phyloP scores from a whole-genome alignment of 2,888 invertebrate genomes.

The Aphodius sticticus region DNA sequence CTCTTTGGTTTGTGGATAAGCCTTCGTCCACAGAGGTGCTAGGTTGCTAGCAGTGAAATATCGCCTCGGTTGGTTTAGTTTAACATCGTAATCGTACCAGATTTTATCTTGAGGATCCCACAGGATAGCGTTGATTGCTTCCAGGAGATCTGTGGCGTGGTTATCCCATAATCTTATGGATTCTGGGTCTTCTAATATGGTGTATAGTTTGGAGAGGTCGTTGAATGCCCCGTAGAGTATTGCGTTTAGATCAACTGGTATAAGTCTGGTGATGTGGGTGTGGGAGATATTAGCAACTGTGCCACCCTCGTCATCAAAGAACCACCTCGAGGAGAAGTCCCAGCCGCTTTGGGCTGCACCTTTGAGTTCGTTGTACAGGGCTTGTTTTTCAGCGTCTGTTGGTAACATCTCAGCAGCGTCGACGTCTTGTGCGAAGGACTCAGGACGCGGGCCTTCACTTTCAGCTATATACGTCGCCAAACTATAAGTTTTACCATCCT shows the following conservation, averaged over 20 bases:
- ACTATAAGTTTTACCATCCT: constrained; percentile 62
- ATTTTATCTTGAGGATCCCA: constrained; percentile 79
- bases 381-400: constrained; percentile 49
- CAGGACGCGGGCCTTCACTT: constrained; percentile 73
- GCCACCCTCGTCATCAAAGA: constrained; percentile 67
- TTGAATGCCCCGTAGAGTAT: constrained; percentile 76
- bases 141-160: constrained; percentile 65
- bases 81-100: constrained; percentile 83
- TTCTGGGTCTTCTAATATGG: constrained; percentile 55
- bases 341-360: constrained; percentile 84
- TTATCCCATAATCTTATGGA: constrained; percentile 15
- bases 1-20: not conserved
- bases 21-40: constrained; percentile 72
- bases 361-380: constrained; percentile 31
- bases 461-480: constrained; percentile 69
- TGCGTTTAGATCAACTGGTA: constrained; percentile 86
- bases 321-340: constrained; percentile 88
- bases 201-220: constrained; percentile 69
- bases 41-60: constrained; percentile 63
- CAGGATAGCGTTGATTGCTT: constrained; percentile 71
- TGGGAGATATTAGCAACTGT: constrained; percentile 65
- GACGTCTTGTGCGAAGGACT: constrained; percentile 74
- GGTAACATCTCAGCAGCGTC: constrained; percentile 56
- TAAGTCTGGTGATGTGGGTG: constrained; percentile 70
- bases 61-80: constrained; percentile 64